phyloP scores from a whole-genome alignment of 2,113 vertebrate genomes.

The Falcunculus frontatus region DNA sequence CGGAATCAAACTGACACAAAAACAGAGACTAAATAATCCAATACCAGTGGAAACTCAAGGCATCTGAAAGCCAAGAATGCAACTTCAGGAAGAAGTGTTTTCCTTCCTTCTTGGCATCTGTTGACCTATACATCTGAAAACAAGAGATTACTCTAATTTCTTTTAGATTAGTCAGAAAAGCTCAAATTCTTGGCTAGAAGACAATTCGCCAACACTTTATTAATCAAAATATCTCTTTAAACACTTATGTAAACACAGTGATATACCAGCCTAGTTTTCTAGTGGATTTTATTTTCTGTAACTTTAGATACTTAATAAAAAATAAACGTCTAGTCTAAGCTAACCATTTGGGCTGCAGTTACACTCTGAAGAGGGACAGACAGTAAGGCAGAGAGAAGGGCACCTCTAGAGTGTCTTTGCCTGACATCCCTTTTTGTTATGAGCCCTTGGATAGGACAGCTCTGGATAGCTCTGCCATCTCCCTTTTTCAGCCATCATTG shows the following conservation, averaged over 20 bases:
- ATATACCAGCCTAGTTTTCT: background rate
- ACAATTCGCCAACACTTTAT: background rate
- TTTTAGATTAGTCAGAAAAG: background rate
- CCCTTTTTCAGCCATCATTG: background rate
- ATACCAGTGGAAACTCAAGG: background rate
- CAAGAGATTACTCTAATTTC: background rate
- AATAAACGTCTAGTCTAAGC: background rate
- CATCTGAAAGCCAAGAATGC: background rate
- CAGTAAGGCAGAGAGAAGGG: background rate
- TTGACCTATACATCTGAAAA: background rate
- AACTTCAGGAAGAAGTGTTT: background rate
- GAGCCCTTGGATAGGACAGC: background rate
- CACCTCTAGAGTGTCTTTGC: background rate
- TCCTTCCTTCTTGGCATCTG: background rate
- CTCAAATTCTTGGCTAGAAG: background rate
- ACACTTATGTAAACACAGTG: background rate
- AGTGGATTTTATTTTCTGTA: background rate
- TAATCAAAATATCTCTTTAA: background rate
- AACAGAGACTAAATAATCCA: background rate
- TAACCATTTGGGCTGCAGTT: background rate
- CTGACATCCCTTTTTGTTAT: background rate
- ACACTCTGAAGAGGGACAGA: background rate
- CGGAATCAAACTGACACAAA: background rate
- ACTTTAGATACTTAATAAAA: background rate
- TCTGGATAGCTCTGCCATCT: background rate